A percentile compares a stretch with the other conserved stretches of the same genome.
Conservation (phyloP, 2,113 vertebrate genomes). For the rabbit (Oryctolagus cuniculus) region mOryCun1.1 NC_091432.1:157810501-157811000, state of each 20-base stretch:
- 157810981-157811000: not conserved
- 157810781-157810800: constrained; percentile 3
- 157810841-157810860: constrained; percentile 37
- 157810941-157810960: not conserved
- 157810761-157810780: not conserved
- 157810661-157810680: not conserved
- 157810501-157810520: not conserved
- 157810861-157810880: not conserved
- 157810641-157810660: not conserved
- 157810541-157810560: not conserved
- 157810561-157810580: constrained; percentile 23
- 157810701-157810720: not conserved
- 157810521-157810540: constrained; percentile 19
- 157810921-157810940: constrained; percentile 11
- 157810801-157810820: not conserved
- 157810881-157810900: constrained; percentile 27
- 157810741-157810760: not conserved
- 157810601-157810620: not conserved
- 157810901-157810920: constrained; percentile 41
- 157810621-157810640: not conserved
- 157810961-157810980: not conserved
- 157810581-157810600: not conserved
- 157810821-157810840: not conserved
- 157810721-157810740: constrained; percentile 29
- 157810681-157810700: not conserved